Conservation (phyloP, 1,140 invertebrate species). For the Atta colombica region DNA sequence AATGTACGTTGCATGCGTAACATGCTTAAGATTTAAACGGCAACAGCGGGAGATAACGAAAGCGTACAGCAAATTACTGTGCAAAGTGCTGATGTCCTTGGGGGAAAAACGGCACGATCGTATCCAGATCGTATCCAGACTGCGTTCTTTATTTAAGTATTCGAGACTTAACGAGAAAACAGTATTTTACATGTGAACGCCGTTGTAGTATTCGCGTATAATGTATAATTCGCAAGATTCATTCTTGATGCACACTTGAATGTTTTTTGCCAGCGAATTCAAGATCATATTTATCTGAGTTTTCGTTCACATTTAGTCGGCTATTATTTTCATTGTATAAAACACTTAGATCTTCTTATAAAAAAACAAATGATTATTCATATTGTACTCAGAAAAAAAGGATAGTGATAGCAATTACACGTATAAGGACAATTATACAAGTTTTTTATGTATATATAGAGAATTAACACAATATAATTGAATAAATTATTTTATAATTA, state of each 20-base stretch:
- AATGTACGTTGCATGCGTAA: conserved; percentile 28
- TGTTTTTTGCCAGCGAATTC: background rate
- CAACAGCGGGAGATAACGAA: conserved; percentile 37
- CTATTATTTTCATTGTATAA: background rate
- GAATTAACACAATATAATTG: too few relatives aligned
- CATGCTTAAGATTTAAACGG: conserved; percentile 2
- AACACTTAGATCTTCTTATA: background rate
- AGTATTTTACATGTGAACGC: conserved; percentile 39
- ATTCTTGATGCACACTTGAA: background rate
- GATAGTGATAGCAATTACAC: too few relatives aligned
- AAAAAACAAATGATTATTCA: background rate
- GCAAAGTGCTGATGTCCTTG: conserved; percentile 3
- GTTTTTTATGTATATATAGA: too few relatives aligned
- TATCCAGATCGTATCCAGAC: background rate
- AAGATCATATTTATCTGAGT: background rate
- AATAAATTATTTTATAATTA: too few relatives aligned
- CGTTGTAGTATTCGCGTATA: conserved; percentile 10
- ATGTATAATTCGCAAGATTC: background rate
- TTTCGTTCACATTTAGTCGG: background rate
- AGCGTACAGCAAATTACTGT: conserved; percentile 31
- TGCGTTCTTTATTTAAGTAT: conserved; percentile 47
- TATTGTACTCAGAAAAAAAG: background rate
- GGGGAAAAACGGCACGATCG: background rate
- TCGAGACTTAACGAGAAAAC: conserved; percentile 45
- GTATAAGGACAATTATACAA: too few relatives aligned